A percentile compares a stretch with the other conserved stretches of the same genome.
These are phyloP conservation scores for Columba livia DNA, from an alignment of 2,113 vertebrate genomes.

Conservation along the genomic window DNA sequence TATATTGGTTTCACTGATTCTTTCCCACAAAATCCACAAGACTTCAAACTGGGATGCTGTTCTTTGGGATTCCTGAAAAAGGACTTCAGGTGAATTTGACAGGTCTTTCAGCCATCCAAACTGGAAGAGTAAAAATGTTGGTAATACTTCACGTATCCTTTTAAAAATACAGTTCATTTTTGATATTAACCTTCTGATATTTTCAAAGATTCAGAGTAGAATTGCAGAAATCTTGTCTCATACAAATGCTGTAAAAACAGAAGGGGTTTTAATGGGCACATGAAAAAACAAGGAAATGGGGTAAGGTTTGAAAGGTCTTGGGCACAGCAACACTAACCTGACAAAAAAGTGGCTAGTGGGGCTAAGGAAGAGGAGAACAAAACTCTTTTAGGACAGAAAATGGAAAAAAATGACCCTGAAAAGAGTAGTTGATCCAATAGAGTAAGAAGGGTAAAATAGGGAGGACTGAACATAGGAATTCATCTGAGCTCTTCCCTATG, in stretches of 20 bases:
- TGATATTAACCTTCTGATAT: neutral
- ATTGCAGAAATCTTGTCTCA: neutral
- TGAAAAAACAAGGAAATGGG: neutral
- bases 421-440: neutral
- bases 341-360: neutral
- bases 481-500: neutral
- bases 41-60: neutral
- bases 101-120: neutral
- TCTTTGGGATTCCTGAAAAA: neutral
- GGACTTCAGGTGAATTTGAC: neutral
- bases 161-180: neutral
- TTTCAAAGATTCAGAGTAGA: neutral
- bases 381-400: neutral
- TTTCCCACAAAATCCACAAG: neutral
- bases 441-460: neutral
- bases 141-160: neutral
- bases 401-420: neutral
- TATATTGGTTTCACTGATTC: neutral
- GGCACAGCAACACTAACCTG: neutral
- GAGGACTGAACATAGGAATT: neutral
- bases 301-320: neutral
- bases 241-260: neutral
- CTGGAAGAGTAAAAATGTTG: neutral
- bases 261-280: neutral
- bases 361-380: neutral